These are phyloP conservation scores for Leucophora obtusa DNA, from an alignment of 2,888 invertebrate genomes.

Conservation along the genomic window DNA sequence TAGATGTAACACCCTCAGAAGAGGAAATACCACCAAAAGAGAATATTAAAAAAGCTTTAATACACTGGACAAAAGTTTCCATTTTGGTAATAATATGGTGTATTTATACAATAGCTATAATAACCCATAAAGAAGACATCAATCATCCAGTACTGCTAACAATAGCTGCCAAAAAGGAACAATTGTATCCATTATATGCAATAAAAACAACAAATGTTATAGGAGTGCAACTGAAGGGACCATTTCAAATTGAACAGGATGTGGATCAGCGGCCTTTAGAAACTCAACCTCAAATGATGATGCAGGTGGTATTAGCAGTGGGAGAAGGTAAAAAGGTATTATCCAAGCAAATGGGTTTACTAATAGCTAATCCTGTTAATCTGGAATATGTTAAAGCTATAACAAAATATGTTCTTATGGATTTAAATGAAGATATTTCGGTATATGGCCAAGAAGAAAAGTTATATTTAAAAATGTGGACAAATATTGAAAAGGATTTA, in stretches of 20 bases:
- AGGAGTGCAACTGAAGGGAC: slow-evolving; percentile 42
- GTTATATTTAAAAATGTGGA: slow-evolving; percentile 57
- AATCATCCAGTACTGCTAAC: slow-evolving; percentile 81
- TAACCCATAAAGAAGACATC: slow-evolving; percentile 83
- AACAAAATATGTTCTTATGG: slow-evolving; percentile 63
- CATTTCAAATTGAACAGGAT: slow-evolving; percentile 44
- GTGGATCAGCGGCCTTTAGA: not conserved
- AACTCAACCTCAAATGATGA: slow-evolving; percentile 19
- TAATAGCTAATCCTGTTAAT: slow-evolving; percentile 64
- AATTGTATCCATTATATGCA: not conserved
- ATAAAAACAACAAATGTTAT: not conserved
- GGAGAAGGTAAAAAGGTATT: not conserved
- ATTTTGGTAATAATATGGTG: slow-evolving; percentile 82
- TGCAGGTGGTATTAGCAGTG: slow-evolving; percentile 12
- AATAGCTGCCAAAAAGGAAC: slow-evolving; percentile 70
- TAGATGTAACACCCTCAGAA: slow-evolving; percentile 6
- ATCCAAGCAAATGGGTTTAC: slow-evolving; percentile 36
- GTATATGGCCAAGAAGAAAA: slow-evolving; percentile 40
- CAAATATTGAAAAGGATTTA: slow-evolving; percentile 67
- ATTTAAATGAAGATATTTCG: slow-evolving; percentile 46
- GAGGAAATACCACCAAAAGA: not conserved
- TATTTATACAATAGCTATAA: slow-evolving; percentile 82
- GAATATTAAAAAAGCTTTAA: not conserved
- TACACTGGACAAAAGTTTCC: slow-evolving; percentile 74
- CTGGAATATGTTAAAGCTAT: slow-evolving; percentile 78